phyloP scores from a whole-genome alignment of 2,797 vertebrate genomes.

The Darevskia nairensis region DNA sequence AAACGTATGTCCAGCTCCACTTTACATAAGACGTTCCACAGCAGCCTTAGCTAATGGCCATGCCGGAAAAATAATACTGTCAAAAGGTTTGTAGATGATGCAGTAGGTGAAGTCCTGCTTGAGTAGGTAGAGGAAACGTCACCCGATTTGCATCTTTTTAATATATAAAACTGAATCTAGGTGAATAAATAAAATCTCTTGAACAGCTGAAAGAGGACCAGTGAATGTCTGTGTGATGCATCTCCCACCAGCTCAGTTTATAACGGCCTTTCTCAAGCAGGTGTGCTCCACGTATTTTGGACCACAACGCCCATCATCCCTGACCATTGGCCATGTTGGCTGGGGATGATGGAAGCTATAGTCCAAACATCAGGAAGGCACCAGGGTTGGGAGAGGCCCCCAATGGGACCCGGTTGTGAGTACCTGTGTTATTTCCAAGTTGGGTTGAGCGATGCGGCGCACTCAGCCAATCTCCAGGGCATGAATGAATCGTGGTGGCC shows the following conservation, averaged over 20 bases:
- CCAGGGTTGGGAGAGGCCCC: not conserved
- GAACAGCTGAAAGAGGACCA: not conserved
- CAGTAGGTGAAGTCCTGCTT: not conserved
- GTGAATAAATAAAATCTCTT: not conserved
- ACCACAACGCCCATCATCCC: too few species aligned
- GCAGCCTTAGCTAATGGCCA: not conserved
- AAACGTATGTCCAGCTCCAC: not conserved
- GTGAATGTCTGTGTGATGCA: not conserved
- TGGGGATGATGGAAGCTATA: too few species aligned
- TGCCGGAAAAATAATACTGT: conserved; percentile 1
- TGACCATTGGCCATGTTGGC: too few species aligned
- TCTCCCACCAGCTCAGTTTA: not conserved
- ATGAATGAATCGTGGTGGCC: not conserved
- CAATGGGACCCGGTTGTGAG: not conserved
- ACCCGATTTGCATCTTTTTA: not conserved
- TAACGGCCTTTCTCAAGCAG: not conserved
- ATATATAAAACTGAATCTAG: not conserved
- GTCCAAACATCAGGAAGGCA: too few species aligned
- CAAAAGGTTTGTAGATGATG: not conserved
- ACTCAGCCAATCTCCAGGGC: not conserved
- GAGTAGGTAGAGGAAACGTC: not conserved
- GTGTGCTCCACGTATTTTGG: too few species aligned
- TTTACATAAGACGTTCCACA: not conserved
- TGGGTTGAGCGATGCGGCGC: not conserved
- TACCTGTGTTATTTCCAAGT: not conserved